Conservation (phyloP, 2,888 invertebrate species). For the Scaptodrosophila latifasciaeformis region DNA sequence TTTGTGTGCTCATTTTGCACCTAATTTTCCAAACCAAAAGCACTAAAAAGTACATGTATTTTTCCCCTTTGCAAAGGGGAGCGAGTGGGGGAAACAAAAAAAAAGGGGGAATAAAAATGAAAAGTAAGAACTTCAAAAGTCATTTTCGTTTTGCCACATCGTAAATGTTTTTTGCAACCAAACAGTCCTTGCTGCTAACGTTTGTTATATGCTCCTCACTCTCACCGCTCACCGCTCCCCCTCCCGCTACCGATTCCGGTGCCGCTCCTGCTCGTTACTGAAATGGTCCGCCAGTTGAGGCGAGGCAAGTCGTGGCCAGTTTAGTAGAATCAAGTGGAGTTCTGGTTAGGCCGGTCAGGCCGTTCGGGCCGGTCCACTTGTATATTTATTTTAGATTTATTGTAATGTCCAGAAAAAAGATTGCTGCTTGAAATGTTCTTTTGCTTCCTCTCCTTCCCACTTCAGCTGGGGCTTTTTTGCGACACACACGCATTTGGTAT, state of each 20-base stretch:
- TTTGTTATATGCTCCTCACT: neutral
- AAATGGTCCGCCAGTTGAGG: neutral
- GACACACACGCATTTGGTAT: slow-evolving; percentile 67
- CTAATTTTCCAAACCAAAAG: slow-evolving; percentile 55
- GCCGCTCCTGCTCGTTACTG: slow-evolving; percentile 14
- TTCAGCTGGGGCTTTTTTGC: slow-evolving; percentile 35
- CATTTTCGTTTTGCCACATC: slow-evolving; percentile 55
- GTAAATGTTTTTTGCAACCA: slow-evolving; percentile 26
- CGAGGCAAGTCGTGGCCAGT: no score
- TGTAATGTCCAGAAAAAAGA: slow-evolving; percentile 66
- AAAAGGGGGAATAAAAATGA: slow-evolving; percentile 34
- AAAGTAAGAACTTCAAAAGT: slow-evolving; percentile 48
- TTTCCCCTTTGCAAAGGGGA: no score
- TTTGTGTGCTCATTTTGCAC: slow-evolving; percentile 73
- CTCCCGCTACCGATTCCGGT: slow-evolving; percentile 11
- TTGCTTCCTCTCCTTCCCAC: neutral
- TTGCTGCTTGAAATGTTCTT: slow-evolving; percentile 18
- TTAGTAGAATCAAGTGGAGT: no score
- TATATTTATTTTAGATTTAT: slow-evolving; percentile 70
- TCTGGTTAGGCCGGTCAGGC: no score
- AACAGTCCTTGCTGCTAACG: neutral
- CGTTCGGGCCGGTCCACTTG: slow-evolving; percentile 20
- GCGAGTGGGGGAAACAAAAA: neutral
- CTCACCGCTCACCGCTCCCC: no score
- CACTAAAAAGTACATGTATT: slow-evolving; percentile 6